Evolutionary conservation across 2,113 vertebrate species (phyloP).

Genomic region (Tupaia tana): DNA sequence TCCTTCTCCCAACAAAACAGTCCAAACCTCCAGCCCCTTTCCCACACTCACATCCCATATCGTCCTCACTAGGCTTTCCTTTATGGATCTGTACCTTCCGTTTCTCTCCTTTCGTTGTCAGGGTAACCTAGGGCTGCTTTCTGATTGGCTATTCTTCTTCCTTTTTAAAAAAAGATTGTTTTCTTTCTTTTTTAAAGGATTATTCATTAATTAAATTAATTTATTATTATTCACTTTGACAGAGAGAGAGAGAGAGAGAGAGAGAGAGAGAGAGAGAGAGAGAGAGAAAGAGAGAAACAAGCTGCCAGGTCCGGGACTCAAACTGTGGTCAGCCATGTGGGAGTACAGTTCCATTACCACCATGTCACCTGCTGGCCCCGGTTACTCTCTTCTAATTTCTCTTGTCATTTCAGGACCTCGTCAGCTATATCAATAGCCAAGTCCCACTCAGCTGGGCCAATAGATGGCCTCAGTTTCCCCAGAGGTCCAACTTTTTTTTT

Average conservation of each 20-base stretch:
- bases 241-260: too few relatives aligned
- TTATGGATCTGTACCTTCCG: not conserved
- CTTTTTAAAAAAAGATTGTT: too few relatives aligned
- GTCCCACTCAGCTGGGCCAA: not conserved
- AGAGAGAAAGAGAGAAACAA: too few relatives aligned
- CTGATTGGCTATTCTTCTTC: not conserved
- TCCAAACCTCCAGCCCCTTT: not conserved
- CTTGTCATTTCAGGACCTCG: not conserved
- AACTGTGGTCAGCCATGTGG: too few relatives aligned
- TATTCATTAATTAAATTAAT: too few relatives aligned
- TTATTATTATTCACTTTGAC: too few relatives aligned
- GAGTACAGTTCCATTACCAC: too few relatives aligned
- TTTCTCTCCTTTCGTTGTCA: not conserved
- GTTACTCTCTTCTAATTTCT: not conserved
- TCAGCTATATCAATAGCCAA: not conserved
- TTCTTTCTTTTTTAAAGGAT: too few relatives aligned
- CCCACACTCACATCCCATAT: not conserved
- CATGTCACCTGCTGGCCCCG: too few relatives aligned
- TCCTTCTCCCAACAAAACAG: not conserved
- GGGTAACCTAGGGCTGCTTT: not conserved
- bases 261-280: too few relatives aligned
- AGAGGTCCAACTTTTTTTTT: too few relatives aligned
- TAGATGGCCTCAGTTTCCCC: constrained; percentile 39
- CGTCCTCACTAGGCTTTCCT: not conserved
- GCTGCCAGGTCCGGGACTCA: too few relatives aligned